Evolutionary conservation across 2,888 invertebrate species (phyloP).

Genomic region (Pterostichus madidus): DNA sequence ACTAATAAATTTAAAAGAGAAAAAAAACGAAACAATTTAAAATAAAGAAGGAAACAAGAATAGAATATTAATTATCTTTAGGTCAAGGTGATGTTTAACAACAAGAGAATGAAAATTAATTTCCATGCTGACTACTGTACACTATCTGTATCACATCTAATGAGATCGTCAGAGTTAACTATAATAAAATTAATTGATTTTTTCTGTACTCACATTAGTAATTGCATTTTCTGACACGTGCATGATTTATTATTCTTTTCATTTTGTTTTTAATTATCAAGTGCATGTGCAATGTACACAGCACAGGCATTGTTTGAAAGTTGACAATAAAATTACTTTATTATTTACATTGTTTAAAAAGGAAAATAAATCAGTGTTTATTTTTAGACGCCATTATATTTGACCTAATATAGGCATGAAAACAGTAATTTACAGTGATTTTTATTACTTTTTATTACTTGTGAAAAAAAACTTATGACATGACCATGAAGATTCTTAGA

Average conservation of each 20-base stretch:
- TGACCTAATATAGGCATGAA: too few relatives aligned
- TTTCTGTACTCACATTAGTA: background rate
- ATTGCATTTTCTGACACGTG: slow-evolving; percentile 25
- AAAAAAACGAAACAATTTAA: background rate
- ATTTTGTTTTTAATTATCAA: slow-evolving; percentile 2
- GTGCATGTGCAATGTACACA: background rate
- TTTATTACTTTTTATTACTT: too few relatives aligned
- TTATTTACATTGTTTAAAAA: background rate
- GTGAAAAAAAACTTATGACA: too few relatives aligned
- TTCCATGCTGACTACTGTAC: slow-evolving; percentile 7
- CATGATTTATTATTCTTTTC: slow-evolving; percentile 16
- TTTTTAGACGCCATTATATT: background rate
- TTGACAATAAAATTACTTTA: slow-evolving; percentile 4
- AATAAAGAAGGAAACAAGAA: background rate
- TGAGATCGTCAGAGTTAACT: slow-evolving; percentile 12
- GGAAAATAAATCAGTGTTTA: background rate
- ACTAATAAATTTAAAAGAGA: background rate
- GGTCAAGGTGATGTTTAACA: background rate
- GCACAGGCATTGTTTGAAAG: background rate
- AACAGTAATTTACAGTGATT: too few relatives aligned
- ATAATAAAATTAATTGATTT: slow-evolving; percentile 10
- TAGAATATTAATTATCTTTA: background rate
- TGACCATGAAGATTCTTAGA: too few relatives aligned
- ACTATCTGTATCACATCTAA: background rate
- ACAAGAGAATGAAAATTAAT: slow-evolving; percentile 3